Percentiles rank a stretch among this genome's conserved stretches.
Evolutionary conservation across 2,888 invertebrate species (phyloP).

Genomic region (Diarsia brunnea): DNA sequence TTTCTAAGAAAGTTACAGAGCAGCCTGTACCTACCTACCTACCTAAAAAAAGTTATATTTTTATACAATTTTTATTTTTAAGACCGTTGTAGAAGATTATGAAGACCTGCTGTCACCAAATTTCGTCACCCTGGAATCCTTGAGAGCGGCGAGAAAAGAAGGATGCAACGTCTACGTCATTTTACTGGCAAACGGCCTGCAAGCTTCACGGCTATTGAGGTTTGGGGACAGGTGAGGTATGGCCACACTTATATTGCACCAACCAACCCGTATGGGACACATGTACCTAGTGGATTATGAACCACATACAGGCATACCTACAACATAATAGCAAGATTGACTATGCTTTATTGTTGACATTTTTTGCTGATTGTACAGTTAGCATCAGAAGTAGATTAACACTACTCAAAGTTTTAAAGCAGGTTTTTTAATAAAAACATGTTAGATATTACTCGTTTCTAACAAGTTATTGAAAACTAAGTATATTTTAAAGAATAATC

Average conservation of each 20-base stretch:
- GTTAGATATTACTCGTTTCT: too few species aligned
- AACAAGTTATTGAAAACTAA: too few species aligned
- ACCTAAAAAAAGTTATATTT: background rate
- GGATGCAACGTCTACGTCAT: slow-evolving; percentile 94
- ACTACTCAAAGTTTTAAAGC: too few species aligned
- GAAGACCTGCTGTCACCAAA: slow-evolving; percentile 93
- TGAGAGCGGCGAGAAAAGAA: slow-evolving; percentile 90
- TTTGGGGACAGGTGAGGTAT: slow-evolving; percentile 92
- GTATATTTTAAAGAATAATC: too few species aligned
- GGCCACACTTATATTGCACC: background rate
- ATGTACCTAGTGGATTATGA: background rate
- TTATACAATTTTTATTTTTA: slow-evolving; percentile 65
- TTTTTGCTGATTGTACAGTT: too few species aligned
- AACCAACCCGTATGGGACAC: background rate
- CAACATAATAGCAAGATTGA: background rate
- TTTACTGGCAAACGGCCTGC: slow-evolving; percentile 93
- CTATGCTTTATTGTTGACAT: background rate
- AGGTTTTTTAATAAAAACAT: too few species aligned
- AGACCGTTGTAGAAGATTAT: slow-evolving; percentile 90
- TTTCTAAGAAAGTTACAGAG: too few species aligned
- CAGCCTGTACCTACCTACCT: background rate
- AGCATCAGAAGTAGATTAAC: too few species aligned
- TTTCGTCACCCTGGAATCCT: slow-evolving; percentile 89
- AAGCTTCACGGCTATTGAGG: slow-evolving; percentile 92
- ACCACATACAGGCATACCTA: background rate